These are phyloP conservation scores for Dexiosoma caninum DNA, from an alignment of 2,888 invertebrate species.

Conservation along the genomic window DNA sequence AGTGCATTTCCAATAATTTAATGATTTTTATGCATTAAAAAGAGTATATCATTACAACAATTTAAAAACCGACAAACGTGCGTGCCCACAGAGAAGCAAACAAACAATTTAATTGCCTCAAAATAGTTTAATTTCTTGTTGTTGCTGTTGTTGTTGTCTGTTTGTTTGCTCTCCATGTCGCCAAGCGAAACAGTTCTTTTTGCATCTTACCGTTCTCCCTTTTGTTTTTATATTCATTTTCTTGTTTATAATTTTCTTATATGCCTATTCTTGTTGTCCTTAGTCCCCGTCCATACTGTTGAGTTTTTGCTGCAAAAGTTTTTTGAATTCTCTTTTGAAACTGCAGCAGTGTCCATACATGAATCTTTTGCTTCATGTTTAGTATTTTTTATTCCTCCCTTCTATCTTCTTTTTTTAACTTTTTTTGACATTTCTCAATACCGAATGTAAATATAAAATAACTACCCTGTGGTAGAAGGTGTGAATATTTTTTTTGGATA, in stretches of 20 bases:
- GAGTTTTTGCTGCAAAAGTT: too few species aligned
- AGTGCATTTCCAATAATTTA: constrained; percentile 24
- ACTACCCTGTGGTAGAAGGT: too few species aligned
- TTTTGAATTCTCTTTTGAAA: too few species aligned
- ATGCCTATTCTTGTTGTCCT: neutral
- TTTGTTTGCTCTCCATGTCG: neutral
- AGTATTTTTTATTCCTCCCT: too few species aligned
- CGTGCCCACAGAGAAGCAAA: constrained; percentile 13
- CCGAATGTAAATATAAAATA: too few species aligned
- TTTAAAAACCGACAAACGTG: constrained; percentile 37
- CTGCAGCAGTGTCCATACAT: too few species aligned
- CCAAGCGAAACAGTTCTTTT: neutral
- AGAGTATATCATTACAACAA: neutral
- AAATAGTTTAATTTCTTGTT: neutral
- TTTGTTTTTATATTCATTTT: constrained; percentile 39
- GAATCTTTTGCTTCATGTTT: too few species aligned
- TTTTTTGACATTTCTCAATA: too few species aligned
- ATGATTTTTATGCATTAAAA: neutral
- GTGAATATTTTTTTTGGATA: too few species aligned
- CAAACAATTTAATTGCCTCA: constrained; percentile 31
- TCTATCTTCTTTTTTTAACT: too few species aligned
- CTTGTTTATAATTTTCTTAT: constrained; percentile 26
- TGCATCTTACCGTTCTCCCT: constrained; percentile 24
- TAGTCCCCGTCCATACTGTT: too few species aligned
- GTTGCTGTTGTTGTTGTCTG: neutral